These are phyloP conservation scores for Gadopsis marmoratus DNA, from an alignment of 2,797 vertebrate species.

Conservation along the genomic window DNA sequence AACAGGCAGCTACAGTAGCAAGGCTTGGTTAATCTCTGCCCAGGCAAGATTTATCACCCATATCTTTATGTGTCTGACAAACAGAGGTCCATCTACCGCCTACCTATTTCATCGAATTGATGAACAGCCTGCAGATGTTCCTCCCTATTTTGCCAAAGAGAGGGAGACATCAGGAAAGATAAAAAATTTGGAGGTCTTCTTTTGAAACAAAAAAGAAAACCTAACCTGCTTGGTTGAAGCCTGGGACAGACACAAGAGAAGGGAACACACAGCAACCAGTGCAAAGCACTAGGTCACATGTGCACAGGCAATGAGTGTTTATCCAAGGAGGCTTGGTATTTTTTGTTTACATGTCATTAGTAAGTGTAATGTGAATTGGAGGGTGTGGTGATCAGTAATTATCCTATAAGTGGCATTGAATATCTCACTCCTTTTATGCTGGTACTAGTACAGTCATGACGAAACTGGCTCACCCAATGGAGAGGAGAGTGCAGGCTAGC, in stretches of 20 bases:
- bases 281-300: background rate
- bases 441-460: background rate
- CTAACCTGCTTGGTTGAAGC: background rate
- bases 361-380: background rate
- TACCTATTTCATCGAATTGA: constrained; percentile 18
- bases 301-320: background rate
- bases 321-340: background rate
- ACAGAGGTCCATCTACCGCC: constrained; percentile 9
- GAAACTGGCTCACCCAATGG: background rate
- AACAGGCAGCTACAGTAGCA: constrained; percentile 8
- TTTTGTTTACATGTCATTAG: background rate
- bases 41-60: constrained; percentile 37
- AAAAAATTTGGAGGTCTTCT: constrained; percentile 2
- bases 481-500: background rate
- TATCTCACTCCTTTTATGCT: background rate
- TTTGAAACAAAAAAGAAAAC: background rate
- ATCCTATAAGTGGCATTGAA: background rate
- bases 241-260: background rate
- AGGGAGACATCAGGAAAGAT: constrained; percentile 21
- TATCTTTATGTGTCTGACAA: constrained; percentile 32
- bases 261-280: background rate
- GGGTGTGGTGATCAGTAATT: constrained; percentile 1
- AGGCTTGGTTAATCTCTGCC: constrained; percentile 32
- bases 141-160: constrained; percentile 10
- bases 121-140: constrained; percentile 12